Evolutionary conservation across 2,888 invertebrate genomes (phyloP), one percentile per base, ranked within the genome.

Genomic region (Cataglyphis altisquamis): DNA sequence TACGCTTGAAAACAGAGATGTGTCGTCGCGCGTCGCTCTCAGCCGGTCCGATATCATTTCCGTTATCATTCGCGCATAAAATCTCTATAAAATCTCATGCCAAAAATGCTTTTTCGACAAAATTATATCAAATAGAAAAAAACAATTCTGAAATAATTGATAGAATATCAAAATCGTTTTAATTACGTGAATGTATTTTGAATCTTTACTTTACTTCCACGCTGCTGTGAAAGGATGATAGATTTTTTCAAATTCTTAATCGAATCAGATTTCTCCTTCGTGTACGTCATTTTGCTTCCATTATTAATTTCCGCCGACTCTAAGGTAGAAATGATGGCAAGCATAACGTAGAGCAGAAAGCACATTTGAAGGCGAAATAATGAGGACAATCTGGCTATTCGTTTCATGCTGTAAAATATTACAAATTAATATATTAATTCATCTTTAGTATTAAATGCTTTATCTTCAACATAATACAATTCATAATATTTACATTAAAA

Each of bases 1-100:
- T 85, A 82, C 84, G 80, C 62, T 81, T 73, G 77, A 63, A 67
- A 83, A 84, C 80, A 85, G 66, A 82, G 57, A 81, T 72, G 82
- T 84, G 83, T 82, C 88, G 73, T 45, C 36, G 60, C 9, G 21
- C 32, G 41, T 85, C 74, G 63, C 68, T 82, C 45, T 66, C 64
- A 48, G 62, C 67, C 67, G 48, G 21, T 57, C 25, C n/a, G 21
- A 25, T 63, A 80, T 75, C 82, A 52, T 39, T 62, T 39, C 64
- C 36, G 41, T 18, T 64, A 63, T 73, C 57, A 60, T 21, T 39
- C 36, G 9, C 52, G 72, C 15, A 36, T n/a, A 9, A 9, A 15
- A 25, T 25, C 15, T 57, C 55, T 29, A n/a, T 67, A 15, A 77
- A 39, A 66, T 36, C 12, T 67, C 12, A 8, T 18, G 6, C 0